A percentile compares a stretch with the other conserved stretches of the same genome.
Conservation (phyloP, 2,797 vertebrate species). For the Phataginus tetradactyla region DNA sequence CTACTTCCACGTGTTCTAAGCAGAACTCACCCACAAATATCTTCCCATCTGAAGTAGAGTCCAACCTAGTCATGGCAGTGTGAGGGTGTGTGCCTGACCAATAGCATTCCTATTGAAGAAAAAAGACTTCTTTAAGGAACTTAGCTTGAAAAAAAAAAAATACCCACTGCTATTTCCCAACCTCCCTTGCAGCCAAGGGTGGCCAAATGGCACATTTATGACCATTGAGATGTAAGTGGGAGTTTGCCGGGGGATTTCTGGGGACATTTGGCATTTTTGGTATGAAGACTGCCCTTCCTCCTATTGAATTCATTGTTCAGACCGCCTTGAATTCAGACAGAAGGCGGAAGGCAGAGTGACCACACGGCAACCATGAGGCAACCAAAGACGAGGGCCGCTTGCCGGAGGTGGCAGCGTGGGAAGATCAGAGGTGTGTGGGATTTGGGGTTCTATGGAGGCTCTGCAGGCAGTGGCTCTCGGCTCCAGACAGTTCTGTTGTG, state of each 20-base stretch:
- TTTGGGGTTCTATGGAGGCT: neutral
- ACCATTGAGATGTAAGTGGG: neutral
- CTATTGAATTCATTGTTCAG: neutral
- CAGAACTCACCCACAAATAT: neutral
- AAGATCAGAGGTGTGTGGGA: neutral
- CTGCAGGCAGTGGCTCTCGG: neutral
- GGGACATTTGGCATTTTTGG: neutral
- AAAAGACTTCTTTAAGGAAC: constrained; percentile 9
- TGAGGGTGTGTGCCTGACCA: neutral
- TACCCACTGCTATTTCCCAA: neutral
- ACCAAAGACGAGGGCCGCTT: neutral
- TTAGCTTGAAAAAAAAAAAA: neutral
- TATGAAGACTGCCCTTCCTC: neutral
- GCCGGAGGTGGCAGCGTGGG: neutral
- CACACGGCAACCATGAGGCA: neutral
- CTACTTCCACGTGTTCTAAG: neutral
- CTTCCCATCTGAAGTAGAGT: neutral
- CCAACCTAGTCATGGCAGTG: neutral
- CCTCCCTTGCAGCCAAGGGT: neutral
- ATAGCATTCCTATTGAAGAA: neutral
- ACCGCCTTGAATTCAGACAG: neutral
- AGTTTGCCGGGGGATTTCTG: neutral
- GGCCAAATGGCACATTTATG: neutral
- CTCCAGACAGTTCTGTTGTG: neutral
- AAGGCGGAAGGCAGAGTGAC: neutral